phyloP scores from a whole-genome alignment of 2,888 invertebrate genomes.

The Penaeus monodon region DNA sequence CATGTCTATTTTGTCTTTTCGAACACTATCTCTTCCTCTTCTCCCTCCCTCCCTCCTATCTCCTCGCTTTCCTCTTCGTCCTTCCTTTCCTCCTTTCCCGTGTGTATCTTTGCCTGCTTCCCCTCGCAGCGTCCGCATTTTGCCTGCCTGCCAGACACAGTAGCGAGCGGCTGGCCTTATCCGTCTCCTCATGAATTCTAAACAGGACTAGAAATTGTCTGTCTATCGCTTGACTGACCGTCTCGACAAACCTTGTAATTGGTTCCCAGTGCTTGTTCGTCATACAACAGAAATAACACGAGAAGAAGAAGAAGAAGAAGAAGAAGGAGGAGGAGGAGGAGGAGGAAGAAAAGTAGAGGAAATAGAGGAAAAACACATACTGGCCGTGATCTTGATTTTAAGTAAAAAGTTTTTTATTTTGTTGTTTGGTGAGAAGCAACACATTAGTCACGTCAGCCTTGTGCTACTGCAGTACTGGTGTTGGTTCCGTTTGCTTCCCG shows the following conservation, averaged over 20 bases:
- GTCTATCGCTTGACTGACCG: slow-evolving; percentile 32
- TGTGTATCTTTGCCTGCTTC: too few species aligned
- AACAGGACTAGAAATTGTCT: slow-evolving; percentile 33
- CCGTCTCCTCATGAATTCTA: slow-evolving; percentile 39
- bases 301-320: neutral
- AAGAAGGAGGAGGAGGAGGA: neutral
- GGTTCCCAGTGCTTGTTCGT: neutral
- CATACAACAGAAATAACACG: too few species aligned
- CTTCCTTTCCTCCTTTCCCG: neutral
- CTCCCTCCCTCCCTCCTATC: neutral
- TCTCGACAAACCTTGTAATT: slow-evolving; percentile 32
- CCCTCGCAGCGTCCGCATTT: neutral
- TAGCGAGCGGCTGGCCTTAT: neutral
- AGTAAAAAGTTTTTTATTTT: too few species aligned
- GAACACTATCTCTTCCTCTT: neutral
- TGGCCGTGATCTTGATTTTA: neutral
- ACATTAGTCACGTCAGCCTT: too few species aligned
- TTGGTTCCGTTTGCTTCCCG: too few species aligned
- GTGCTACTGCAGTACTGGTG: too few species aligned
- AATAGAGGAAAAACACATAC: neutral
- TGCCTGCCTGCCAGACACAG: neutral
- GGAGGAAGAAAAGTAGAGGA: neutral
- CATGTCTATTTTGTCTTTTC: neutral
- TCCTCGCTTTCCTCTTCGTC: neutral
- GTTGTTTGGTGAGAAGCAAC: too few species aligned